Evolutionary conservation across 2,797 vertebrate species (phyloP).

Genomic region (Diplodus sargus): DNA sequence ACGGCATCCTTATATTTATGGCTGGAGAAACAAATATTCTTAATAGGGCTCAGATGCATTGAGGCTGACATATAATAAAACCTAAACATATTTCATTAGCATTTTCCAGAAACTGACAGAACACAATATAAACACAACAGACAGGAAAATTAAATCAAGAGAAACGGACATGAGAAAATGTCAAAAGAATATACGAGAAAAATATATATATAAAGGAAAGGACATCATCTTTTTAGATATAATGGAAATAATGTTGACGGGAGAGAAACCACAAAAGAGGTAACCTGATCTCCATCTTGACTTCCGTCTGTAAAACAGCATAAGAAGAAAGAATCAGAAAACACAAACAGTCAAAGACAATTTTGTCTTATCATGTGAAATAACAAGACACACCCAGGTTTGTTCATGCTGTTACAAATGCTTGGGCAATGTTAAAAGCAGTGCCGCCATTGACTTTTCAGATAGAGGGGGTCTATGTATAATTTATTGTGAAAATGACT

Average conservation of each 20-base stretch:
- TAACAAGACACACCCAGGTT: slow-evolving; percentile 32
- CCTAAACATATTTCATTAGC: slow-evolving; percentile 13
- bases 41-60: slow-evolving; percentile 5
- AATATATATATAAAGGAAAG: not conserved
- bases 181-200: slow-evolving; percentile 1
- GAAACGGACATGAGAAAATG: slow-evolving; percentile 15
- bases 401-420: slow-evolving; percentile 33
- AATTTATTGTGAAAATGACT: slow-evolving; percentile 76
- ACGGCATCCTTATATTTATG: slow-evolving; percentile 18
- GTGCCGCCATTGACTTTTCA: slow-evolving; percentile 13
- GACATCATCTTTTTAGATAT: not conserved
- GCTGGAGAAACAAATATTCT: slow-evolving; percentile 27
- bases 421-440: slow-evolving; percentile 42
- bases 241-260: slow-evolving; percentile 17
- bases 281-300: slow-evolving; percentile 93
- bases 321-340: slow-evolving; percentile 50
- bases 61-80: slow-evolving; percentile 20
- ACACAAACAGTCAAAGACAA: slow-evolving; percentile 41
- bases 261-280: slow-evolving; percentile 56
- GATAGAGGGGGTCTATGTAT: slow-evolving; percentile 60
- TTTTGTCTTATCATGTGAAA: slow-evolving; percentile 34
- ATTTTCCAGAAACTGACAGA: slow-evolving; percentile 1
- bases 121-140: slow-evolving; percentile 2
- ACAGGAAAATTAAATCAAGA: slow-evolving; percentile 23
- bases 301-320: slow-evolving; percentile 89